A percentile compares a stretch with the other conserved stretches of the same genome.
phyloP scores from a whole-genome alignment of 2,888 invertebrate genomes.

The Platypus cylindrus region DNA sequence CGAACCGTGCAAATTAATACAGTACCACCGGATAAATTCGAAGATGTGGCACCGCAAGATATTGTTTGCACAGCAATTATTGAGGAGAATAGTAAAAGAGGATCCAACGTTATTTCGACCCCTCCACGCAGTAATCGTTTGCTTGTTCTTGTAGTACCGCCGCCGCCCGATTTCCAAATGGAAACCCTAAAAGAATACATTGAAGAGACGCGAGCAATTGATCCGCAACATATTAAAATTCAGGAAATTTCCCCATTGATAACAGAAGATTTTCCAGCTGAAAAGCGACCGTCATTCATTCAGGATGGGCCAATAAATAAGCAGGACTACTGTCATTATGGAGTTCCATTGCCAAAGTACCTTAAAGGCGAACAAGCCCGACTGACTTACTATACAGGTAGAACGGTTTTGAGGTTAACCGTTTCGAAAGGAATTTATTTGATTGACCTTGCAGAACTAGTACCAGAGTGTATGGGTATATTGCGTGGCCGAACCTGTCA shows the following conservation, averaged over 20 bases:
- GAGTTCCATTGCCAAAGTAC: slow-evolving; percentile 14
- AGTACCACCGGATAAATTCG: slow-evolving; percentile 19
- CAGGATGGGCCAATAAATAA: slow-evolving; percentile 14
- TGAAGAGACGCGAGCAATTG: slow-evolving; percentile 10
- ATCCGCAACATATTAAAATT: slow-evolving; percentile 10
- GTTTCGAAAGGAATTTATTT: background rate
- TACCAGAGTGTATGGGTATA: slow-evolving; percentile 26
- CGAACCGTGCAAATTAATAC: slow-evolving; percentile 24
- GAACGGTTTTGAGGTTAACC: slow-evolving; percentile 1
- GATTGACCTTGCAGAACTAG: slow-evolving; percentile 17
- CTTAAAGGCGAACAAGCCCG: slow-evolving; percentile 12
- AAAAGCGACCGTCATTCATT: slow-evolving; percentile 19
- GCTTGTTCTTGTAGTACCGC: slow-evolving; percentile 12
- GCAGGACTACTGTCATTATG: slow-evolving; percentile 16
- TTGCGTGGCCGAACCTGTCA: slow-evolving; percentile 31
- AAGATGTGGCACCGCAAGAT: slow-evolving; percentile 11
- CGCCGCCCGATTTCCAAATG: slow-evolving; percentile 15
- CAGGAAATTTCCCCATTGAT: slow-evolving; percentile 20
- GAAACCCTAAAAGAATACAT: slow-evolving; percentile 12
- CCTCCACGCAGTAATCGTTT: no score
- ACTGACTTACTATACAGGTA: slow-evolving; percentile 19
- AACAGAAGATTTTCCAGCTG: slow-evolving; percentile 9
- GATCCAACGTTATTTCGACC: background rate
- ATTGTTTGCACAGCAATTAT: slow-evolving; percentile 7
- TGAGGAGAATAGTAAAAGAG: slow-evolving; percentile 11